Conservation (phyloP, 37 sponge, comb jelly and placozoan genomes). For the Dysidea cf. avara region DNA sequence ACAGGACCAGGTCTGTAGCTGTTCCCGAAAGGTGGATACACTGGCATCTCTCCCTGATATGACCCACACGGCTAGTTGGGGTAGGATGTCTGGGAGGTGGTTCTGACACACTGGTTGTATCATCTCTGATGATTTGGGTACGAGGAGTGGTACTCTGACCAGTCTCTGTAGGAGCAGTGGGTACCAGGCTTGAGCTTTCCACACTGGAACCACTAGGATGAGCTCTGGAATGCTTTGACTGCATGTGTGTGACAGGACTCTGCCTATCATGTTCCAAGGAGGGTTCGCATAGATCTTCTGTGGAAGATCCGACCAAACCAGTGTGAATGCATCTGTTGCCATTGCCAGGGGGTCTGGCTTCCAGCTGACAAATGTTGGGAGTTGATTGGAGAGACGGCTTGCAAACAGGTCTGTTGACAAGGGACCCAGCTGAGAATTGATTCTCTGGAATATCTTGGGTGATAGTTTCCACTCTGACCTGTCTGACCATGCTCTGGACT, state of each 20-base stretch:
- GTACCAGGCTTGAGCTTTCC: slow-evolving; percentile 22
- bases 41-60: not conserved
- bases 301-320: not conserved
- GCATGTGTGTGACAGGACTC: not conserved
- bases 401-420: slow-evolving; percentile 32
- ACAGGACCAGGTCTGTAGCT: not conserved
- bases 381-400: slow-evolving; percentile 16
- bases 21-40: slow-evolving; percentile 3
- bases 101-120: slow-evolving; percentile 9
- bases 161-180: no score
- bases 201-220: slow-evolving; percentile 3
- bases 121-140: slow-evolving; percentile 10
- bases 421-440: slow-evolving; percentile 6
- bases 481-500: not conserved
- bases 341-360: slow-evolving; percentile 23
- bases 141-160: no score
- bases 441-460: no score
- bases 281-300: slow-evolving; percentile 12
- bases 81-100: slow-evolving; percentile 8
- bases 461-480: no score
- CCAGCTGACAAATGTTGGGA: no score
- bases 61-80: slow-evolving; percentile 23
- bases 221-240: not conserved
- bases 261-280: slow-evolving; percentile 21
- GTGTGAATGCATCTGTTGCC: slow-evolving; percentile 1